These are phyloP conservation scores for Liparis tanakae DNA, from an alignment of 2,797 vertebrate species.

Conservation along the genomic window DNA sequence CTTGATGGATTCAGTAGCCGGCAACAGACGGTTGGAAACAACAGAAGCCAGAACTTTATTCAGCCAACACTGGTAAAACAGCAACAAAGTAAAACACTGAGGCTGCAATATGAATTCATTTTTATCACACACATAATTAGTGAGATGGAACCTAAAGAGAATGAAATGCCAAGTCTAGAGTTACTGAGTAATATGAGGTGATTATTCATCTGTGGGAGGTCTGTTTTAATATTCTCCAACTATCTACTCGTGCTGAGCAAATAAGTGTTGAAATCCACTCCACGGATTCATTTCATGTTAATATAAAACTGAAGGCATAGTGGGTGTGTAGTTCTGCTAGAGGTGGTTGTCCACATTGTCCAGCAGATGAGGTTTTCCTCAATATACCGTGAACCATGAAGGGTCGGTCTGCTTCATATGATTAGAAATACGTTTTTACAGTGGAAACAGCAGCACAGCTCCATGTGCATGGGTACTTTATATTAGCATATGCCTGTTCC, in stretches of 20 bases:
- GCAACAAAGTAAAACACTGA: conserved; percentile 5
- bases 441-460: conserved; percentile 5
- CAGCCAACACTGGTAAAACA: conserved; percentile 20
- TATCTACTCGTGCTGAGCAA: conserved; percentile 22
- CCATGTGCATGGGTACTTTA: conserved; percentile 13
- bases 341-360: neutral
- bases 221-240: conserved; percentile 5
- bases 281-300: conserved; percentile 5
- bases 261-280: conserved; percentile 27
- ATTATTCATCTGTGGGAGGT: conserved; percentile 44
- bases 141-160: conserved; percentile 8
- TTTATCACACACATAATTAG: conserved; percentile 16
- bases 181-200: conserved; percentile 32
- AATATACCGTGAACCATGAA: neutral
- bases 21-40: conserved; percentile 12
- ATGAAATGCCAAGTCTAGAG: conserved; percentile 17
- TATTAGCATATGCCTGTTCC: conserved; percentile 35
- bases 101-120: conserved; percentile 20
- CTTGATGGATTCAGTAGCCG: conserved; percentile 8
- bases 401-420: conserved; percentile 12
- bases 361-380: neutral
- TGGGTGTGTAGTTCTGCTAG: neutral
- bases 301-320: neutral
- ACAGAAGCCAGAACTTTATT: conserved; percentile 19
- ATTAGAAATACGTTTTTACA: conserved; percentile 2